These are phyloP conservation scores for Australoheros facetus DNA, from an alignment of 2,797 vertebrate species.

Conservation along the genomic window DNA sequence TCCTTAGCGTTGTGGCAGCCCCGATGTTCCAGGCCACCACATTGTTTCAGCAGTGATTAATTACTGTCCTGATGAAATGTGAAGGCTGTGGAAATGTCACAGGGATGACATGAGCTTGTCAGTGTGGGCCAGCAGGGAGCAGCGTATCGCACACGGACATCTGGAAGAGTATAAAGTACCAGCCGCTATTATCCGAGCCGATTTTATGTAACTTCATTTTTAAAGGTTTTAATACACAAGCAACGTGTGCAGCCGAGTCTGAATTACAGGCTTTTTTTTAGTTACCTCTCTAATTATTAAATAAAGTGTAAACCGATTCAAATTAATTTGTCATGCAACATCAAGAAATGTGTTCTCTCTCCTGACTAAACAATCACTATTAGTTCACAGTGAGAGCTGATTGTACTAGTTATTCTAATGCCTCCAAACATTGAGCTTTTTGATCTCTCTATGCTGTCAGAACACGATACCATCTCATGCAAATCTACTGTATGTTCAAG, in stretches of 20 bases:
- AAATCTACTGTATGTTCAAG: constrained; percentile 40
- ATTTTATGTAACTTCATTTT: constrained; percentile 22
- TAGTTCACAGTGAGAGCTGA: constrained; percentile 16
- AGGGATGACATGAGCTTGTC: constrained; percentile 69
- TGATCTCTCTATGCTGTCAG: constrained; percentile 4
- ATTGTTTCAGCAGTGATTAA: constrained; percentile 80
- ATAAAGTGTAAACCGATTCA: constrained; percentile 27
- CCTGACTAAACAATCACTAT: constrained; percentile 34
- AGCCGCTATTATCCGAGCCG: constrained; percentile 31
- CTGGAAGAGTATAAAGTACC: constrained; percentile 58
- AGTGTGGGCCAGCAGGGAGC: constrained; percentile 52
- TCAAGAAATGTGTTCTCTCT: constrained; percentile 18
- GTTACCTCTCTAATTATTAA: constrained; percentile 6
- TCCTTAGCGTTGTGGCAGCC: constrained; percentile 45
- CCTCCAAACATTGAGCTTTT: constrained; percentile 10
- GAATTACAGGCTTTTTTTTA: not conserved
- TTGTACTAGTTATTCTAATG: constrained; percentile 19
- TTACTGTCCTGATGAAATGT: constrained; percentile 79
- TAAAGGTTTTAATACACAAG: not conserved
- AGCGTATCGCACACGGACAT: constrained; percentile 62
- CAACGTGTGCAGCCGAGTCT: not conserved
- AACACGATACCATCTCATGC: constrained; percentile 38
- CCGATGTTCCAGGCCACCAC: constrained; percentile 61
- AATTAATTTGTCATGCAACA: constrained; percentile 20
- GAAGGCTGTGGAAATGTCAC: constrained; percentile 80